These are phyloP conservation scores for Urocynchramus pylzowi DNA, from an alignment of 2,113 vertebrate species.

Conservation along the genomic window DNA sequence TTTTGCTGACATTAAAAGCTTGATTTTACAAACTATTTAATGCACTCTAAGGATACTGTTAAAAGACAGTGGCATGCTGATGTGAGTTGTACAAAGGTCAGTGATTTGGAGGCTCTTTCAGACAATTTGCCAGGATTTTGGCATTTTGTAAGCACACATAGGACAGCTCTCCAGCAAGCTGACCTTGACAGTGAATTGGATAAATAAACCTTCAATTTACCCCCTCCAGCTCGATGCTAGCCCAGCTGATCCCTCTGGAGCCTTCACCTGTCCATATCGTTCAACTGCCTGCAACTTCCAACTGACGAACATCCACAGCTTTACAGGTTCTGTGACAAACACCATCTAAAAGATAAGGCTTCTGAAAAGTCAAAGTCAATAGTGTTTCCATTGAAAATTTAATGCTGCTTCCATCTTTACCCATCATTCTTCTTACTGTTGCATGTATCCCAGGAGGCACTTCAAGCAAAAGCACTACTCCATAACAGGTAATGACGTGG, in stretches of 20 bases:
- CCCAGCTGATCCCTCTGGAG: conserved; percentile 88
- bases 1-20: conserved; percentile 71
- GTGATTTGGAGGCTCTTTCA: conserved; percentile 88
- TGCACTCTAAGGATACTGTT: conserved; percentile 86
- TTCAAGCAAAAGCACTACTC: conserved; percentile 87
- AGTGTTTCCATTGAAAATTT: conserved; percentile 90
- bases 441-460: conserved; percentile 82
- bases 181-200: conserved; percentile 99
- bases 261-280: conserved; percentile 98
- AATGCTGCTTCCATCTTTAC: conserved; percentile 90
- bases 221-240: conserved; percentile 81
- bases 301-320: conserved; percentile 82
- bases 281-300: conserved; percentile 87
- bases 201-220: conserved; percentile 99
- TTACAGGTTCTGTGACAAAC: conserved; percentile 93
- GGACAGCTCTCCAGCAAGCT: conserved; percentile 96
- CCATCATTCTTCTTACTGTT: conserved; percentile 82
- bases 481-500: conserved; percentile 98
- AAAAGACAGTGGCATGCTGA: conserved; percentile 90
- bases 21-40: conserved; percentile 79
- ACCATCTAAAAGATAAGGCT: conserved; percentile 90
- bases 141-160: conserved; percentile 98
- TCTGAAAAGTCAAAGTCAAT: conserved; percentile 97
- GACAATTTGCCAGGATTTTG: conserved; percentile 98
- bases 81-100: conserved; percentile 96